phyloP scores from a whole-genome alignment of 2,888 invertebrate genomes.

The Drosophila kokeensis region DNA sequence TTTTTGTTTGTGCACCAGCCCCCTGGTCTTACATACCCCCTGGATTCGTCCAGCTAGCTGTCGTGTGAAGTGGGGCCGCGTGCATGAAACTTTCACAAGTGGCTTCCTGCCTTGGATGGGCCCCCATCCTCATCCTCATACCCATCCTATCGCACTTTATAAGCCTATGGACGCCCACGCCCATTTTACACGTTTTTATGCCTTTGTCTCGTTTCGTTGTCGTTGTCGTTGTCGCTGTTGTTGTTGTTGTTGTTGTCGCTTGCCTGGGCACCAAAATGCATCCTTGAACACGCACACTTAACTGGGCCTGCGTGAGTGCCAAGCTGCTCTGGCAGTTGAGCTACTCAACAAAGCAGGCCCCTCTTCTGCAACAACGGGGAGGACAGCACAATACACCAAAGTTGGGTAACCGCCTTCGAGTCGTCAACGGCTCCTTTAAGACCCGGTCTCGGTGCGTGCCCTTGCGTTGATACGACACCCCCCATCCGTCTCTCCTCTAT shows the following conservation, averaged over 20 bases:
- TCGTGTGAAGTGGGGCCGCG: slow-evolving; percentile 81
- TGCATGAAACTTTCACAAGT: slow-evolving; percentile 82
- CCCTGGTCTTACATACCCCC: neutral
- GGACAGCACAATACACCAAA: slow-evolving; percentile 39
- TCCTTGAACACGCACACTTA: slow-evolving; percentile 80
- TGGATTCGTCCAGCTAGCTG: slow-evolving; percentile 44
- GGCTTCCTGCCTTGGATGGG: slow-evolving; percentile 73
- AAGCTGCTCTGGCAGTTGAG: slow-evolving; percentile 63
- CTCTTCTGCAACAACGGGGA: neutral
- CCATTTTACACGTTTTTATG: slow-evolving; percentile 79
- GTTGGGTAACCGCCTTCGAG: slow-evolving; percentile 51
- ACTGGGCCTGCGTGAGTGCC: slow-evolving; percentile 81
- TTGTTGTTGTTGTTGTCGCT: slow-evolving; percentile 54
- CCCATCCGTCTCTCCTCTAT: slow-evolving; percentile 10
- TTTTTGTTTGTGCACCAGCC: slow-evolving; percentile 26
- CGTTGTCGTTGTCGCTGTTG: slow-evolving; percentile 36
- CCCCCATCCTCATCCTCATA: neutral
- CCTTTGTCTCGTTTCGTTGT: slow-evolving; percentile 78
- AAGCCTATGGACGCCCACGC: slow-evolving; percentile 70
- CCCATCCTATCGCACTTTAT: slow-evolving; percentile 66
- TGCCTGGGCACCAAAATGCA: slow-evolving; percentile 79
- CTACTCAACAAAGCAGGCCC: slow-evolving; percentile 49
- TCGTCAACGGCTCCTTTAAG: slow-evolving; percentile 41
- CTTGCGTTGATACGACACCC: slow-evolving; percentile 71
- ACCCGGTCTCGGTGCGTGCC: slow-evolving; percentile 65